Base-by-base conservation (phyloP, 2,888 invertebrate species). In the Aphodius granarius region DNA sequence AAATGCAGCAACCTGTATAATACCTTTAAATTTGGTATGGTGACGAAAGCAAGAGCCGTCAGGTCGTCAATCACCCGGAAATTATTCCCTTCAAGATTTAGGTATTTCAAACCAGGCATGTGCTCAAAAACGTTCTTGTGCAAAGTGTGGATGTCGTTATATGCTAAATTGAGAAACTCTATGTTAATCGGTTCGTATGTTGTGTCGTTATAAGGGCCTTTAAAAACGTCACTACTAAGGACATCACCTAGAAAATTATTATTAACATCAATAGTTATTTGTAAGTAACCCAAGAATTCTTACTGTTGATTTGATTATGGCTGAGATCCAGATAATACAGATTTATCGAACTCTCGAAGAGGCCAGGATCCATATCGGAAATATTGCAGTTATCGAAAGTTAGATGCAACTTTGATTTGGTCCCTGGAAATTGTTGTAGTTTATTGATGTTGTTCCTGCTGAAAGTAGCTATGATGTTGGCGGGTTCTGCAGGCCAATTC, bases 121-220 rank as follows among this genome's bases (percentile, higher is more conserved):
- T 92, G 90, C 83, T 91, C 89, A 83, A 93, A 93, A 63, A 92
- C 82, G 73, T 90, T 89, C 78, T 88, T 87, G 82, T 91, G 90
- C 79, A 93, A 83, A 3, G 91, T 91, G 81, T 91, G 90, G 73
- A 93, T 91, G 81, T 89, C 84, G 84, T 93, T 93, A 84, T 91
- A 89, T 17, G 91, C 91, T 63, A 93, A 86, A 83, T 92, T 91
- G 22, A 93, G 84, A 13, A 91, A 89, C 81, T 90, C 89, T 75
- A 93, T 80, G 19, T 73, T 21, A 64, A 93, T 90, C 71, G 90
- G 89, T 78, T 89, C 89, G 85, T 91, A 92, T 0, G 73, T 74
- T 18, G 86, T 86, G 74, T 88, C 86, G 77, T 89, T 89, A 83
- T 91, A 92, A 0, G 91, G 91, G 0, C 93, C 93, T 82, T 91